These are phyloP conservation scores for Garrulus glandarius DNA, from an alignment of 2,797 vertebrate species.

Conservation along the genomic window DNA sequence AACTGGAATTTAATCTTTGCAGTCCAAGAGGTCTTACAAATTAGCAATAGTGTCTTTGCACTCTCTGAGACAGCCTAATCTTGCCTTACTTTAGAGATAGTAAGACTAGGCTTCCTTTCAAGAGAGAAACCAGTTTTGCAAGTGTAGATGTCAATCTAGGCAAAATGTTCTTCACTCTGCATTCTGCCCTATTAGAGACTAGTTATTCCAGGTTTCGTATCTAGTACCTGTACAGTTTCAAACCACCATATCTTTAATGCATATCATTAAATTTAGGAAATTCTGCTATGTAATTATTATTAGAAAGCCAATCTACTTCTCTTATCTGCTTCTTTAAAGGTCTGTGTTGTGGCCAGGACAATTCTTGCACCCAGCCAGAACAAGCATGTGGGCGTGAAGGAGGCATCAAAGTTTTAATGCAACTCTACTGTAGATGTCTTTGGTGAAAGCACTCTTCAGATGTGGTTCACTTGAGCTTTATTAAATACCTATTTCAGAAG, in stretches of 20 bases:
- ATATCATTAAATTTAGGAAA: neutral
- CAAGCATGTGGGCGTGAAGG: neutral
- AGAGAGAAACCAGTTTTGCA: neutral
- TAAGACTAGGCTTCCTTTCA: neutral
- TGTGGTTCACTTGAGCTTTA: neutral
- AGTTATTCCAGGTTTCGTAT: neutral
- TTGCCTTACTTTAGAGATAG: neutral
- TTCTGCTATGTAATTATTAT: neutral
- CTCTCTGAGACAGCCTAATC: neutral
- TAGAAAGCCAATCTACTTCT: neutral
- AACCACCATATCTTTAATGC: neutral
- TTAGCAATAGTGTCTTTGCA: neutral
- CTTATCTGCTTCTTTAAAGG: neutral
- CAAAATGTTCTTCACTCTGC: neutral
- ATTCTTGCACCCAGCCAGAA: neutral
- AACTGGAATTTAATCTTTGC: neutral
- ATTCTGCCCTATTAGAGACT: neutral
- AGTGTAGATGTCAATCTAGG: neutral
- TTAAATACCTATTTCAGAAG: neutral
- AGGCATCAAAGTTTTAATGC: neutral
- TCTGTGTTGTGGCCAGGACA: neutral
- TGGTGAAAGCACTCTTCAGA: neutral
- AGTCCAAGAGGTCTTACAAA: neutral
- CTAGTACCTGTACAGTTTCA: neutral
- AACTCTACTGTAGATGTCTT: neutral